These are phyloP conservation scores for Vesta saturnalis DNA, from an alignment of 2,888 invertebrate genomes.

Conservation along the genomic window DNA sequence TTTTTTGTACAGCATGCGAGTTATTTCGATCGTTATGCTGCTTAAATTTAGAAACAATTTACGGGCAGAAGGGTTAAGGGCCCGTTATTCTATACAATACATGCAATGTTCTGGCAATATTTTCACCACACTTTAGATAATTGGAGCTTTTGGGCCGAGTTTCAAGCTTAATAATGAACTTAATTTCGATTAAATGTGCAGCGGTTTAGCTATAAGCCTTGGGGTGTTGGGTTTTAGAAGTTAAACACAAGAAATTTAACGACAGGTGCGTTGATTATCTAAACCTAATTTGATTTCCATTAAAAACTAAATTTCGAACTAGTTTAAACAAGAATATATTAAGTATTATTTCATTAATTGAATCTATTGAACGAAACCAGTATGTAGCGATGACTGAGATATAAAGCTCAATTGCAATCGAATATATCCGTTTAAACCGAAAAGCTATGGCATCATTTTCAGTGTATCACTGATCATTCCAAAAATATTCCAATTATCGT, in stretches of 20 bases:
- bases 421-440: too few species aligned
- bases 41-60: slow-evolving; percentile 33
- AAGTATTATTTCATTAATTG: too few species aligned
- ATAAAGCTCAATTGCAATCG: too few species aligned
- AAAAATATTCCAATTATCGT: too few species aligned
- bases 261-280: slow-evolving; percentile 25
- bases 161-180: slow-evolving; percentile 51
- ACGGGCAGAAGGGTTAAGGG: slow-evolving; percentile 31
- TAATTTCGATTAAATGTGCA: slow-evolving; percentile 52
- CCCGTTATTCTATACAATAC: slow-evolving; percentile 34
- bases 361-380: too few species aligned
- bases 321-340: too few species aligned
- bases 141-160: slow-evolving; percentile 45
- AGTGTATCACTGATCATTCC: too few species aligned
- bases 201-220: slow-evolving; percentile 48
- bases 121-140: slow-evolving; percentile 46
- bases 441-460: too few species aligned
- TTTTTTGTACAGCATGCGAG: neutral
- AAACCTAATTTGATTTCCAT: slow-evolving; percentile 5
- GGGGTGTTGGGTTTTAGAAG: slow-evolving; percentile 47
- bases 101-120: slow-evolving; percentile 36
- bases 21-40: slow-evolving; percentile 5
- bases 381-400: too few species aligned
- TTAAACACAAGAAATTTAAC: slow-evolving; percentile 48
- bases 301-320: too few species aligned